A percentile compares a stretch with the other conserved stretches of the same genome.
These are phyloP conservation scores for Zosterops pallidus DNA, from an alignment of 2,113 vertebrate genomes.

Conservation along the genomic window DNA sequence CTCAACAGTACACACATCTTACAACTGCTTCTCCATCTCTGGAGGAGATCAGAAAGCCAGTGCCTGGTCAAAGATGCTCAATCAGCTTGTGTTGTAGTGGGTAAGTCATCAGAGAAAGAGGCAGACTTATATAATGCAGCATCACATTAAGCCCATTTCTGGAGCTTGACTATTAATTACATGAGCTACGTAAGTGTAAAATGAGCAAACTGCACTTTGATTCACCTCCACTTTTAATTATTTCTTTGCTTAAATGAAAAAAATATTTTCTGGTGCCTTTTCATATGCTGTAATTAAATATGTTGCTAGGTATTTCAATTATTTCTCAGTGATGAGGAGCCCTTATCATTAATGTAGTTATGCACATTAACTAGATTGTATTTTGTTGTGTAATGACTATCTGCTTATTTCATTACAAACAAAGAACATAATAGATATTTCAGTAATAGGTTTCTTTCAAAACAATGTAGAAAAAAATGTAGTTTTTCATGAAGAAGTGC, in stretches of 20 bases:
- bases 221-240: neutral
- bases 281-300: neutral
- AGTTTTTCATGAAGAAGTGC: neutral
- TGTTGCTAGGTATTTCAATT: neutral
- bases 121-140: neutral
- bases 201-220: neutral
- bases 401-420: slow-evolving; percentile 2
- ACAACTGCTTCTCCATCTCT: neutral
- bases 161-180: neutral
- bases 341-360: neutral
- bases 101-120: neutral
- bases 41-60: neutral
- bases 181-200: neutral
- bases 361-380: slow-evolving; percentile 23
- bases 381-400: slow-evolving; percentile 28
- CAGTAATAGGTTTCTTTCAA: neutral
- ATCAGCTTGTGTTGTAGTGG: neutral
- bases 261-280: neutral
- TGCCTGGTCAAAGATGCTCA: neutral
- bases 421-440: neutral
- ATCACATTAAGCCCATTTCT: neutral
- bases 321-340: neutral
- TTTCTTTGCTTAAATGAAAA: neutral
- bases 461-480: neutral
- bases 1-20: neutral